Conservation (phyloP, 2,113 vertebrate species). For the Sinocyclocheilus anshuiensis region DNA sequence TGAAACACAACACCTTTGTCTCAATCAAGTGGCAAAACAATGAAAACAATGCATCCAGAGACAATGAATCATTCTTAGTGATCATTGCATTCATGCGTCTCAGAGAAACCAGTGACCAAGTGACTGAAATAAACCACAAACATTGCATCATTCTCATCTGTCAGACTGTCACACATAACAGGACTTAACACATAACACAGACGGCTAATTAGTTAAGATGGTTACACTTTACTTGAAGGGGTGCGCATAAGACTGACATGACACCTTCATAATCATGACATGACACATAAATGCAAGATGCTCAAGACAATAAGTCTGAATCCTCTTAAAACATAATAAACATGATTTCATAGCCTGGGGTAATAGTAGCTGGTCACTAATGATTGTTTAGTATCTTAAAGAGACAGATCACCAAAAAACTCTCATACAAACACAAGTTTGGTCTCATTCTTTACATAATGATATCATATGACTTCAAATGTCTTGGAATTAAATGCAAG, state of each 20-base stretch:
- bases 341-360: not conserved
- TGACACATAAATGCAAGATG: conserved; percentile 1
- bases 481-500: not conserved
- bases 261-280: too few relatives aligned
- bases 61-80: not conserved
- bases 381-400: not conserved
- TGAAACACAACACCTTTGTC: too few relatives aligned
- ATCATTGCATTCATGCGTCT: not conserved
- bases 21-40: not conserved
- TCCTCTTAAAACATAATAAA: not conserved
- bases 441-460: too few relatives aligned
- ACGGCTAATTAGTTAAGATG: too few relatives aligned
- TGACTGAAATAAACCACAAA: not conserved
- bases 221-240: too few relatives aligned
- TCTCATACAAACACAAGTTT: not conserved
- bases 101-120: not conserved
- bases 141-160: too few relatives aligned
- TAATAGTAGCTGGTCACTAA: not conserved
- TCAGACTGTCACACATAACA: not conserved
- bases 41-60: not conserved
- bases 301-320: not conserved
- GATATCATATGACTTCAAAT: not conserved
- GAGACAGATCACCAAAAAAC: not conserved
- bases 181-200: not conserved
- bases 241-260: too few relatives aligned